Evolutionary conservation across 2,797 vertebrate genomes (phyloP).

Genomic region (Arrhamphus sclerolepis): DNA sequence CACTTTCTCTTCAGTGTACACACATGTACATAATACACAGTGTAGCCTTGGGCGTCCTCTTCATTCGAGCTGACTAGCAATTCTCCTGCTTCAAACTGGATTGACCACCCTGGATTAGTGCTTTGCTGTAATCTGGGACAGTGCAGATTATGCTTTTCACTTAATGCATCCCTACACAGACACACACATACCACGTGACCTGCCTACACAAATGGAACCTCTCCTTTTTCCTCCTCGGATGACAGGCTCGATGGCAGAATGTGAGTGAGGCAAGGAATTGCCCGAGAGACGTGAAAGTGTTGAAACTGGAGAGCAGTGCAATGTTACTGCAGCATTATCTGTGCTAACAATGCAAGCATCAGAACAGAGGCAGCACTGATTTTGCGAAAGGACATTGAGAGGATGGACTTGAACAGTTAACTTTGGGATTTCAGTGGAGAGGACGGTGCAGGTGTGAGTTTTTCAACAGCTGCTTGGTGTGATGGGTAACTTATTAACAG

Average conservation of each 20-base stretch:
- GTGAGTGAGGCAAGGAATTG: constrained; percentile 39
- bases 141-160: constrained; percentile 80
- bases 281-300: constrained; percentile 33
- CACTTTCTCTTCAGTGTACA: constrained; percentile 25
- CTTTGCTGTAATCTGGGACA: constrained; percentile 81
- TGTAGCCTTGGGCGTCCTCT: constrained; percentile 51
- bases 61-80: constrained; percentile 52
- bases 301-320: constrained; percentile 40
- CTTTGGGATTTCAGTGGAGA: constrained; percentile 56
- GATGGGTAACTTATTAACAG: constrained; percentile 78
- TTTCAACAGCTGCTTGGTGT: constrained; percentile 32
- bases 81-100: constrained; percentile 54
- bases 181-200: constrained; percentile 62
- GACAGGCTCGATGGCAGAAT: constrained; percentile 47
- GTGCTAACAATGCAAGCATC: constrained; percentile 9
- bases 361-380: constrained; percentile 14
- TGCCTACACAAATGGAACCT: constrained; percentile 59
- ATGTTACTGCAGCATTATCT: constrained; percentile 7
- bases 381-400: constrained; percentile 25
- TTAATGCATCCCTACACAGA: constrained; percentile 33
- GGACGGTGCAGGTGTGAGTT: constrained; percentile 24
- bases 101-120: constrained; percentile 74
- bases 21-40: constrained; percentile 23
- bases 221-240: constrained; percentile 53
- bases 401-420: constrained; percentile 49